Base-by-base conservation (phyloP, 2,797 vertebrate genomes). In the Aplochiton taeniatus region DNA sequence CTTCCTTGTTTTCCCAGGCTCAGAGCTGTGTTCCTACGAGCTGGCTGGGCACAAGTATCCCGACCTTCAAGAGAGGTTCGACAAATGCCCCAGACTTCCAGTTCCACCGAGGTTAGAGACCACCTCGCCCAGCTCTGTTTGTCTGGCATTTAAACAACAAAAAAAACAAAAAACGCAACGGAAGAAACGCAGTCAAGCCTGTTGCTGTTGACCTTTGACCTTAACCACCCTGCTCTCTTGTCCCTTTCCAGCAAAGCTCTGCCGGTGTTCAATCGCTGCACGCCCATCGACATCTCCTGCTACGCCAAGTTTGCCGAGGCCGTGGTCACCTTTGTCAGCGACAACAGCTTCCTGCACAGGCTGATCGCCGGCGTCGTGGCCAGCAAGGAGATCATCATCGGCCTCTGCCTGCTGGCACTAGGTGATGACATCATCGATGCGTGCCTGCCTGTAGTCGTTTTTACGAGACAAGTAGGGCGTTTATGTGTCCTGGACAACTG, bases 331-430 rank as follows among this genome's bases (percentile, higher is more conserved):
- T 96, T 98, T 84, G 95, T 99, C 81, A 95, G 95, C 72, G 96
- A 98, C 85, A 95, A 95, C 94, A 95, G 95, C 89, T 90, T 96
- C 83, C 92, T 98, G 89, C 97, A 98, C 90, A 94, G 95, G 65
- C 92, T 98, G 88, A 96, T 99, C 83, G 95, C 96, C 70, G 96
- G 97, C 72, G 95, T 98, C 78, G 95, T 95, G 69, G 95, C 95
- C 90, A 98, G 95, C 90, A 98, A 96, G 90, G 97, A 98, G 89
- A 95, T 98, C 93, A 98, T 99, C 93, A 90, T 97, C 74, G 97
- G 97, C 84, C 95, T 99, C 89, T 98, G 97, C 84, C 92, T 99
- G 73, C 94, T 99, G 61, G 97, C 97, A 72, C 92, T 98, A 90
- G 94, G 97, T 98, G 68, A 88, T 76, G n/a, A 60, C 16, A 55